Evolutionary conservation across 2,888 invertebrate genomes (phyloP).

Genomic region (Margaritifera margaritifera): DNA sequence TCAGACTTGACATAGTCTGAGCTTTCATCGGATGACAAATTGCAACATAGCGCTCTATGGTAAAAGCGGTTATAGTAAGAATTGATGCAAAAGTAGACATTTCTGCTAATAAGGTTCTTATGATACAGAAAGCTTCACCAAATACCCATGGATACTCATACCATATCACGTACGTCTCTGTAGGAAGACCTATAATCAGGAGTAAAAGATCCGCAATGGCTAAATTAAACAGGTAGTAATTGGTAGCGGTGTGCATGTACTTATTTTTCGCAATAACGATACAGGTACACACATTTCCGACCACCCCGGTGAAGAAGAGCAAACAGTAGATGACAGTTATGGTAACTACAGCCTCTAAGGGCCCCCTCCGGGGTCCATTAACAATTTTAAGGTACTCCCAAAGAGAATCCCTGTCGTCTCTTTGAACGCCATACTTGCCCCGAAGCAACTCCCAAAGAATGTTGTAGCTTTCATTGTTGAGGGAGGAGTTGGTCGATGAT

Average conservation of each 20-base stretch:
- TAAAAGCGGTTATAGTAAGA: slow-evolving; percentile 86
- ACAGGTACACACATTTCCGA: slow-evolving; percentile 65
- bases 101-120: slow-evolving; percentile 86
- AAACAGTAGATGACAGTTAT: slow-evolving; percentile 59
- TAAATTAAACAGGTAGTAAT: slow-evolving; percentile 90
- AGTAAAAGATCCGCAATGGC: slow-evolving; percentile 87
- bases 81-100: slow-evolving; percentile 83
- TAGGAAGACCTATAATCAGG: slow-evolving; percentile 85
- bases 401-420: not conserved
- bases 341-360: slow-evolving; percentile 47
- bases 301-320: slow-evolving; percentile 61
- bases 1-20: slow-evolving; percentile 86
- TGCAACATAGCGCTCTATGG: slow-evolving; percentile 88
- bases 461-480: too few relatives aligned
- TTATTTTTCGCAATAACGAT: slow-evolving; percentile 61
- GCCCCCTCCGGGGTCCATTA: slow-evolving; percentile 48
- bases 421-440: too few relatives aligned
- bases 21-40: slow-evolving; percentile 89
- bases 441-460: too few relatives aligned
- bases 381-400: slow-evolving; percentile 43
- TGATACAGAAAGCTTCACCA: slow-evolving; percentile 84
- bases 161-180: slow-evolving; percentile 80
- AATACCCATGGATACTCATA: slow-evolving; percentile 75
- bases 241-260: slow-evolving; percentile 73
- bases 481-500: too few relatives aligned